Evolutionary conservation across 2,797 vertebrate species (phyloP), one percentile per base, ranked within the genome.

Genomic region (Sebastes vulpes): DNA sequence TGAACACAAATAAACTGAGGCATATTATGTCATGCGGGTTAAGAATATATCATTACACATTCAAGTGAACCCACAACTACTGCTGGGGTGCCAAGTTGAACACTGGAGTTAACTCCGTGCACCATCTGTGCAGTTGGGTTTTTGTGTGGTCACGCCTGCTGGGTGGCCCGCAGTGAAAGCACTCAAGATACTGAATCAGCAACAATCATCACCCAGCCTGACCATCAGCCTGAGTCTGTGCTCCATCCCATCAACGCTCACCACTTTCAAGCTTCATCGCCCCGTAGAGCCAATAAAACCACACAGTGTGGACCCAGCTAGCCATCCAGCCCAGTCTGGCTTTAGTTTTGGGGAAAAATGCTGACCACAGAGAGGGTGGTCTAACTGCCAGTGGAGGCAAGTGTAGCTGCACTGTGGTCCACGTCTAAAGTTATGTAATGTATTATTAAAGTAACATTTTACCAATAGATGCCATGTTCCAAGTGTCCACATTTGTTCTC

Each of bases 121-220:
- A 57, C 66, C 84, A 88, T 92, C 86, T 95, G 92, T 67, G 67
- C 72, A 52, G 74, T 77, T 59, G 75, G 81, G 86, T 78, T 77
- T 90, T 84, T 48, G 75, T 93, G 89, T 85, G 81, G 89, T 88
- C 81, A 72, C 16, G 72, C 68, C 64, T 61, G 60, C 90, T 93
- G 94, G 93, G 94, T 95, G 94, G 96, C 85, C 95, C 18, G 53
- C 42, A 28, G 29, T 85, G 73, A 83, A 88, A 86, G 50, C 68
- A 87, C 85, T 92, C 83, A 64, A 28, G 77, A 89, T 81, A 75
- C 91, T 91, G 89, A 95, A 91, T 95, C 86, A 93, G 91, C 92
- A 92, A 32, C 91, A 86, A 78, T 86, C 85, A 82, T 78, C 77
- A 56, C 53, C 81, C 57, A 32, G 71, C 29, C 75, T 65, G 72